Base-by-base conservation (phyloP, 2,888 invertebrate species). In the Minunthozetes semirufus region DNA sequence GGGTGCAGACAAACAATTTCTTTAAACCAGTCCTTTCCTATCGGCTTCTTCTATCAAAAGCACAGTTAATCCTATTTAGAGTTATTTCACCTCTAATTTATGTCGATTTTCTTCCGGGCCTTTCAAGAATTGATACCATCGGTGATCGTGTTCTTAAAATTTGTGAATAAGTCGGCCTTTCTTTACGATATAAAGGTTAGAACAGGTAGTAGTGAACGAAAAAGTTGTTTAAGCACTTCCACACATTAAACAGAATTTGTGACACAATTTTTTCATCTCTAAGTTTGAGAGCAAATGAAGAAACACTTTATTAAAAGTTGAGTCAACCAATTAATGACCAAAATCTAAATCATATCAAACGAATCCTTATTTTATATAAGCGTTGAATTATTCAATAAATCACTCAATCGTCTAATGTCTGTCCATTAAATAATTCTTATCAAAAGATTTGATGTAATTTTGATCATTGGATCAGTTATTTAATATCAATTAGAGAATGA, bases 61-160 rank as follows among this genome's bases (percentile, higher is more conserved):
- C 13, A 61, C 61, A 22, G 19, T 61, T 25, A 61, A 61, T 61
- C 61, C 61, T 61, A 61, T 61, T 61, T 61, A 61, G 61, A 61
- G 61, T 61, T 61, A 61, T 61, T 61, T 61, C 61, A 61, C 61
- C 61, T 27, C 53, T 25, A 25, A 61, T 22, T 61, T 25, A 25
- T 22, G 19, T 8, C 29, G 15, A 61, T 61, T 61, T 25, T 27
- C 27, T 61, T 27, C 61, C 27, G 61, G 61, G 27, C 27, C 27
- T 61, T 27, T 27, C 6, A n/a, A 8, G 11, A 29, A 1, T 61
- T 61, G 61, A 61, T 61, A 61, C 25, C 1, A 61, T 61, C 61
- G 61, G 61, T 13, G 27, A 9, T 27, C 61, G 27, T 27, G 19
- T 25, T 29, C 15, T 42, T 13, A 42, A 42, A 42, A 42, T 42